These are phyloP conservation scores for Mobula birostris DNA, from an alignment of 2,113 vertebrate species.

Conservation along the genomic window DNA sequence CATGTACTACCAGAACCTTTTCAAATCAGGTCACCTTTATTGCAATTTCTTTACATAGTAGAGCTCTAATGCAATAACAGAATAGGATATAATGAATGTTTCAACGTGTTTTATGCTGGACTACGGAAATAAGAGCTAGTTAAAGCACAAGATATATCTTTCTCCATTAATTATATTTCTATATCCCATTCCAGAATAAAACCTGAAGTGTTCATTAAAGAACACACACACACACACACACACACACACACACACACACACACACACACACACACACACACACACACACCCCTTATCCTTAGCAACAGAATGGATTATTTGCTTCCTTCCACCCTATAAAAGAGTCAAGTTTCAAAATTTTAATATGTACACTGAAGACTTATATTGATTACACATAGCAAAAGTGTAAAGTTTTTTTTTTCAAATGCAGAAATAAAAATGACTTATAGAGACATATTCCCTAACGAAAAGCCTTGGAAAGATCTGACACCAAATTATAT, in stretches of 20 bases:
- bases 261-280: too few relatives aligned
- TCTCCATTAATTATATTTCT: background rate
- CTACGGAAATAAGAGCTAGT: constrained; percentile 7
- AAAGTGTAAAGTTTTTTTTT: background rate
- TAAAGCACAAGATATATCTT: constrained; percentile 18
- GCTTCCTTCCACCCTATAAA: background rate
- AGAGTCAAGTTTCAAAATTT: background rate
- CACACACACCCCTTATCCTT: background rate
- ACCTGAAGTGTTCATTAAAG: constrained; percentile 23
- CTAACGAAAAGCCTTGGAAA: background rate
- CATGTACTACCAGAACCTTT: background rate
- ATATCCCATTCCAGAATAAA: background rate
- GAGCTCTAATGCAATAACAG: background rate
- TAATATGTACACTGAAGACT: background rate
- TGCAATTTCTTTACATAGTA: constrained; percentile 1
- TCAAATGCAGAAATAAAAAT: background rate
- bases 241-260: too few relatives aligned
- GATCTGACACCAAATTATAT: background rate
- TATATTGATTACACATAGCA: background rate
- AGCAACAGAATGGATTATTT: background rate
- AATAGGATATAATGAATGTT: constrained; percentile 15
- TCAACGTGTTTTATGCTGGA: constrained; percentile 2
- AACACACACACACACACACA: background rate
- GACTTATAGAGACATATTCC: background rate
- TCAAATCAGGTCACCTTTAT: constrained; percentile 25